phyloP scores from a whole-genome alignment of 1,140 invertebrate genomes.

The Physella acuta region DNA sequence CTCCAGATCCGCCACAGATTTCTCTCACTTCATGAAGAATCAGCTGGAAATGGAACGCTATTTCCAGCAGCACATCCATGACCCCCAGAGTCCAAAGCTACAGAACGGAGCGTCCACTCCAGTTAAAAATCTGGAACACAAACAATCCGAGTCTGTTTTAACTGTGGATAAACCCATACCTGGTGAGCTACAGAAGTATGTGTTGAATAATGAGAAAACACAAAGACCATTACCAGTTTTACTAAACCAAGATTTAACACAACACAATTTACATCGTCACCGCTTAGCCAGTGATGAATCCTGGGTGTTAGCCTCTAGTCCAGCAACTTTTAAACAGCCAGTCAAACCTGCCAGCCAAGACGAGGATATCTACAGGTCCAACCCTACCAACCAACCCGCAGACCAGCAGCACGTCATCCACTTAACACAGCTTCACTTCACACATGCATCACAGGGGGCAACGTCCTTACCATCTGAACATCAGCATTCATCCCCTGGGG shows the following conservation, averaged over 20 bases:
- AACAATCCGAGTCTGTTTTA: neutral
- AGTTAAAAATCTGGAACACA: neutral
- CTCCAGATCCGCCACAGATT: conserved; percentile 36
- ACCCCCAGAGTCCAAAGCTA: neutral
- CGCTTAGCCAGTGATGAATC: conserved; percentile 2
- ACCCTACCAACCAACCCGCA: conserved; percentile 5
- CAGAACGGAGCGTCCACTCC: neutral
- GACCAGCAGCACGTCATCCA: neutral
- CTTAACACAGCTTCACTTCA: neutral
- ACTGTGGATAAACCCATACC: neutral
- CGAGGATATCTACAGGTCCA: conserved; percentile 13
- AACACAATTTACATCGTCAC: neutral
- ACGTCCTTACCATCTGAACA: neutral
- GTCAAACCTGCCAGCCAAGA: neutral
- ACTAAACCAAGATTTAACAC: neutral
- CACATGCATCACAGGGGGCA: no score
- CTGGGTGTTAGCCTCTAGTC: conserved; percentile 5
- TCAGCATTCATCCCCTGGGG: neutral
- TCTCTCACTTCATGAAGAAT: conserved; percentile 28
- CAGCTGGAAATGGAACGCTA: conserved; percentile 17
- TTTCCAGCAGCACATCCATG: neutral
- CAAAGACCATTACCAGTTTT: neutral
- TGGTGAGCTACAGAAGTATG: neutral
- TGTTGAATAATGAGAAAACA: no score
- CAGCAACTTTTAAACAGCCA: neutral